phyloP scores from a whole-genome alignment of 2,113 vertebrate genomes.

The Hippocampus barbouri region DNA sequence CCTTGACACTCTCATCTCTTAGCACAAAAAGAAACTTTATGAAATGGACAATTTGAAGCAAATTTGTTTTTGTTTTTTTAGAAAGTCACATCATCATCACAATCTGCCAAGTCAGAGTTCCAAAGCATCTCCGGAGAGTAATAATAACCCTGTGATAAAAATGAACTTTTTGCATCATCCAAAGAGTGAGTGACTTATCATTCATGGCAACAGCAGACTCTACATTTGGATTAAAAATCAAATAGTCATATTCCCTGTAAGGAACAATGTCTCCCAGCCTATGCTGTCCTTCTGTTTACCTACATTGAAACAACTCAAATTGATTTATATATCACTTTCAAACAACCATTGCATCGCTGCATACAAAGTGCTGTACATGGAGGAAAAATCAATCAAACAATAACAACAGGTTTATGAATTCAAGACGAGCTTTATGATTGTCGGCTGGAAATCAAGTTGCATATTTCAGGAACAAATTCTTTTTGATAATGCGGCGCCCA shows the following conservation, averaged over 20 bases:
- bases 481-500: no score
- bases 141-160: background rate
- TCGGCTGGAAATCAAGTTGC: background rate
- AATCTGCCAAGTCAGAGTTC: background rate
- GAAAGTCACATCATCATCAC: background rate
- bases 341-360: no score
- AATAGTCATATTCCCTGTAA: background rate
- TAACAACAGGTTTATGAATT: slow-evolving; percentile 19
- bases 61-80: background rate
- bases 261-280: background rate
- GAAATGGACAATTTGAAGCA: background rate
- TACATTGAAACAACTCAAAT: background rate
- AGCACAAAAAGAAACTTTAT: background rate
- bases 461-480: background rate
- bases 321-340: no score
- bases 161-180: background rate
- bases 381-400: no score
- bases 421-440: background rate
- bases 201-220: background rate
- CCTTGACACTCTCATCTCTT: background rate
- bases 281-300: background rate
- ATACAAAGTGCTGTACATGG: no score
- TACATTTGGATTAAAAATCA: background rate
- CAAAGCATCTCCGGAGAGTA: background rate
- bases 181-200: background rate